These are phyloP conservation scores for Ormyrus labotus DNA, from an alignment of 2,888 invertebrate species.

Conservation along the genomic window DNA sequence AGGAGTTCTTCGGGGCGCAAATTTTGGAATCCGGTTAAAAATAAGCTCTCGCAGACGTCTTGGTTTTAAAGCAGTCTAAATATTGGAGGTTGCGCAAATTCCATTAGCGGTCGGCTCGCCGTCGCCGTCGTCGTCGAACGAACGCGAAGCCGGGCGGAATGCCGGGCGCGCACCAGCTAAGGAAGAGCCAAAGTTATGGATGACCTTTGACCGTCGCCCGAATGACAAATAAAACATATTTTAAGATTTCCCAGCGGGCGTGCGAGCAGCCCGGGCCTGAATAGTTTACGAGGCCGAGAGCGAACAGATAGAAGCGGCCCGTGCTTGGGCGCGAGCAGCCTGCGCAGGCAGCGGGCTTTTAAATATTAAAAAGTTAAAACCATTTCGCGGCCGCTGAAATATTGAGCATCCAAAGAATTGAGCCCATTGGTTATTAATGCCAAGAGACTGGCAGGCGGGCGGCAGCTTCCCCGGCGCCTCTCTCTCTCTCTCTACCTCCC, in stretches of 20 bases:
- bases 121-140: not conserved
- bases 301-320: conserved; percentile 62
- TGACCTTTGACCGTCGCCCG: conserved; percentile 66
- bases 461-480: not conserved
- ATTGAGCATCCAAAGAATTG: conserved; percentile 69
- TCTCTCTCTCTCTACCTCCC: no score
- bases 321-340: no score
- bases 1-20: conserved; percentile 18
- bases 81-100: conserved; percentile 24
- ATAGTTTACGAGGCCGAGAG: conserved; percentile 65
- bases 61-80: conserved; percentile 19
- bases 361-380: conserved; percentile 74
- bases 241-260: conserved; percentile 72
- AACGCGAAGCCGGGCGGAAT: not conserved
- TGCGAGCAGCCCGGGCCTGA: conserved; percentile 61
- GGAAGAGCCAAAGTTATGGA: conserved; percentile 55
- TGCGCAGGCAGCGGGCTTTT: conserved; percentile 60
- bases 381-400: conserved; percentile 69
- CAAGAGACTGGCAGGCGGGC: conserved; percentile 38
- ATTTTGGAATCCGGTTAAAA: conserved; percentile 33
- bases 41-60: conserved; percentile 8
- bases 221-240: conserved; percentile 72
- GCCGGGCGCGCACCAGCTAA: not conserved
- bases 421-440: conserved; percentile 63
- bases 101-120: not conserved